These are phyloP conservation scores for Bombus confusus DNA, from an alignment of 1,140 invertebrate species.

Conservation along the genomic window DNA sequence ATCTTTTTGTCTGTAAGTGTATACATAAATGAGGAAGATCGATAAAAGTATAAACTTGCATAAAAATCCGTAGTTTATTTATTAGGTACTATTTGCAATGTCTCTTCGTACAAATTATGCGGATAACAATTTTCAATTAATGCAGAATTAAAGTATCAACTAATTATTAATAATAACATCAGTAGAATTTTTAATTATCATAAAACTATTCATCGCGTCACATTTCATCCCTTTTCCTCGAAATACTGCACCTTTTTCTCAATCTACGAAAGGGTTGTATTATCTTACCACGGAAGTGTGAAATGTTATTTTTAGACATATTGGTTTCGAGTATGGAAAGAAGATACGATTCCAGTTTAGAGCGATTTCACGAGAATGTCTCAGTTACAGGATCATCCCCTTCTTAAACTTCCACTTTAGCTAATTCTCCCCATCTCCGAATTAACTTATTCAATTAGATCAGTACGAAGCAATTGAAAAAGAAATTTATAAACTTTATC, in stretches of 20 bases:
- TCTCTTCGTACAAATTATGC: too few relatives aligned
- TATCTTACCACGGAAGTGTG: not conserved
- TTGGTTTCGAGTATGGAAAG: not conserved
- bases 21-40: too few relatives aligned
- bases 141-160: not conserved
- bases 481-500: not conserved
- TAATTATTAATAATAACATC: not conserved
- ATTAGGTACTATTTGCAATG: too few relatives aligned
- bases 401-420: not conserved
- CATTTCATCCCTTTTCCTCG: not conserved
- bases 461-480: not conserved
- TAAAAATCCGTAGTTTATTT: too few relatives aligned
- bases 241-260: constrained; percentile 6
- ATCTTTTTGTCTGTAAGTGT: too few relatives aligned
- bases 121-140: too few relatives aligned
- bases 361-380: not conserved
- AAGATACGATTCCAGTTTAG: constrained; percentile 9
- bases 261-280: constrained; percentile 19
- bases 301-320: constrained; percentile 42
- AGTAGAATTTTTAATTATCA: not conserved
- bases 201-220: not conserved
- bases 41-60: too few relatives aligned
- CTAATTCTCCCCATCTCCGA: not conserved
- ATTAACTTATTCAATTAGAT: not conserved
- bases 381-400: not conserved